Conservation (phyloP, 2,113 vertebrate species). For the Antechinus flavipes region DNA sequence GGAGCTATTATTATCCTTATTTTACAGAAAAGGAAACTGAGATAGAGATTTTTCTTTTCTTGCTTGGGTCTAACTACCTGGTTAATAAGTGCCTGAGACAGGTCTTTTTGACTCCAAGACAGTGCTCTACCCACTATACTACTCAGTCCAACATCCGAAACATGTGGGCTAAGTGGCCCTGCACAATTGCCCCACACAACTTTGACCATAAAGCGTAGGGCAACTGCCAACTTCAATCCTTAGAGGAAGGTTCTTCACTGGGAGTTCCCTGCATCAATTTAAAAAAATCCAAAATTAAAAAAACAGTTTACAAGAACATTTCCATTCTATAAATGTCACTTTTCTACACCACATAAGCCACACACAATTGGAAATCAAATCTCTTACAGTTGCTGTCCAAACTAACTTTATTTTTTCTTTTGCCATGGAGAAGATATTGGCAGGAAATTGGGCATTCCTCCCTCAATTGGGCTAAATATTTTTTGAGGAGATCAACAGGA, state of each 20-base stretch:
- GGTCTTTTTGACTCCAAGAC: background rate
- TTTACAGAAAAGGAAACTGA: background rate
- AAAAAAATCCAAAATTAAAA: background rate
- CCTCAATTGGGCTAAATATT: conserved; percentile 8
- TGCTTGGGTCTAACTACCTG: background rate
- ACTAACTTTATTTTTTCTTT: conserved; percentile 37
- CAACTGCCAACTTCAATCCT: background rate
- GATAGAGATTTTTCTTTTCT: background rate
- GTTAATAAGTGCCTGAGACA: background rate
- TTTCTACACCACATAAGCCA: background rate
- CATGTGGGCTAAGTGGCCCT: background rate
- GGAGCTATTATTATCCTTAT: background rate
- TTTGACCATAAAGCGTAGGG: background rate
- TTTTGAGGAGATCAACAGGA: background rate
- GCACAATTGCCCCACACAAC: background rate
- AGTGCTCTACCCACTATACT: background rate
- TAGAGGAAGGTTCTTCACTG: background rate
- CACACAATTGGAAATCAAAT: background rate
- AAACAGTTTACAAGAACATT: background rate
- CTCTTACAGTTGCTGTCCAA: background rate
- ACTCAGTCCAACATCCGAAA: background rate
- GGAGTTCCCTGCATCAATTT: background rate
- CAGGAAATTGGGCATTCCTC: conserved; percentile 19
- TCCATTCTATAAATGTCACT: background rate
- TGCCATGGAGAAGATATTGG: conserved; percentile 2